Base-by-base conservation (phyloP, 1,140 invertebrate species). In the Drosophila arawakana region DNA sequence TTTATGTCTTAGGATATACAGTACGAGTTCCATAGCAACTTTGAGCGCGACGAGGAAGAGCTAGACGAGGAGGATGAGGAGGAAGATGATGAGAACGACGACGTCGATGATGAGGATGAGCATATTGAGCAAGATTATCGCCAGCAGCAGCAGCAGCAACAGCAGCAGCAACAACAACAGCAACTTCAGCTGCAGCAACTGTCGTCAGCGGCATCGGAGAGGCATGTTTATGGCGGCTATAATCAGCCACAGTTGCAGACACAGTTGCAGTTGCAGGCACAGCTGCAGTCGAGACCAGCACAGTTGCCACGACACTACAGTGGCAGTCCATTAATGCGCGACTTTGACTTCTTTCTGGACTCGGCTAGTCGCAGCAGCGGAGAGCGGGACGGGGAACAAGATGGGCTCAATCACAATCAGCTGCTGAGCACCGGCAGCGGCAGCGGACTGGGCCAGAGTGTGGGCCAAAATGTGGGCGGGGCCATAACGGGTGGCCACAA, bases 321-420 rank as follows among this genome's bases (percentile, higher is more conserved):
- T 37, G 84, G 79, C 47, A 91, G 88, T 70, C 90, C 90, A 1
- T 50, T 91, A 43, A 91, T 91, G 78, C 90, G 90, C 18, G 91
- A 92, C 63, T 91, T 92, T 61, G 91, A 92, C 54, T 92, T 92
- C 80, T 92, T 92, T 58, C 76, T 92, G 76, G 91, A 92, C 62
- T 91, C 91, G 43, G 88, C 91, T 54, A 92, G 91, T 58, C 80
- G 89, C 18, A 92, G 91, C 68, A 92, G 91, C 73, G 89, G 80
- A 8, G 91, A 92, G 30, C 77, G 81, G 3, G 76, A 84, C 0
- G 90, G 91, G 34, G 82, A 88, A 7, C 83, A 91, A 70, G 90
- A 91, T 30, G 91, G 89, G 13, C 79, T 92, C 50, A 92, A 92
- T 78, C 91, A 91, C 58, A 91, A 91, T 65, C 90, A 90, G 59